These are phyloP conservation scores for Eulemur rubriventer DNA, from an alignment of 2,797 vertebrate species.

Conservation along the genomic window DNA sequence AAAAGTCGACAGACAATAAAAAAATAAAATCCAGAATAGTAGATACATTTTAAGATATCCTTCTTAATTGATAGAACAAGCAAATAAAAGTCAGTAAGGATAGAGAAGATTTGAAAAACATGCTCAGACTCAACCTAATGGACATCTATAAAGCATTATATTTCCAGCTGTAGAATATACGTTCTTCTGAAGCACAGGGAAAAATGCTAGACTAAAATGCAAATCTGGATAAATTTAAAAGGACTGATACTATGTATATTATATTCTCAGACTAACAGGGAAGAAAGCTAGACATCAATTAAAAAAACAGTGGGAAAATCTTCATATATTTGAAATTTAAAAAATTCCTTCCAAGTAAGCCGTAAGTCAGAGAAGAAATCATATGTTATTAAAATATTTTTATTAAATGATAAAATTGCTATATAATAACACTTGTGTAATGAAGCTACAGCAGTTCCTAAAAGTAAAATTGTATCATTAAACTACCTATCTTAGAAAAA, in stretches of 20 bases:
- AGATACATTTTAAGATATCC: neutral
- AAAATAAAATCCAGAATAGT: neutral
- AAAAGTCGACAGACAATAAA: neutral
- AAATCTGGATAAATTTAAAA: neutral
- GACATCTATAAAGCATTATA: neutral
- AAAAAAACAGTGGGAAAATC: neutral
- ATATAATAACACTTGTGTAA: neutral
- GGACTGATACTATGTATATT: neutral
- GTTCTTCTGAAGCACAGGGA: neutral
- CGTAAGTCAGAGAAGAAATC: constrained; percentile 1
- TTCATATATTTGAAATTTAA: neutral
- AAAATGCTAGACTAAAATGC: neutral
- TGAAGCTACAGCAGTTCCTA: neutral
- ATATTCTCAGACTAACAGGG: neutral
- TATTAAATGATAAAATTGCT: neutral
- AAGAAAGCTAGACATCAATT: neutral
- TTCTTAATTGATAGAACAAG: neutral
- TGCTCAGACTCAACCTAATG: neutral
- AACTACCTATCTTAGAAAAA: neutral
- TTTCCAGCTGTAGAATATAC: neutral
- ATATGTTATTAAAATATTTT: neutral
- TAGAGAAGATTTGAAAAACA: neutral
- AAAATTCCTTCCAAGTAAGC: neutral
- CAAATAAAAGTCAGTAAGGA: neutral
- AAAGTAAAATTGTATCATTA: neutral